Conservation (phyloP, 1,140 invertebrate species). For the Neodiprion virginianus region DNA sequence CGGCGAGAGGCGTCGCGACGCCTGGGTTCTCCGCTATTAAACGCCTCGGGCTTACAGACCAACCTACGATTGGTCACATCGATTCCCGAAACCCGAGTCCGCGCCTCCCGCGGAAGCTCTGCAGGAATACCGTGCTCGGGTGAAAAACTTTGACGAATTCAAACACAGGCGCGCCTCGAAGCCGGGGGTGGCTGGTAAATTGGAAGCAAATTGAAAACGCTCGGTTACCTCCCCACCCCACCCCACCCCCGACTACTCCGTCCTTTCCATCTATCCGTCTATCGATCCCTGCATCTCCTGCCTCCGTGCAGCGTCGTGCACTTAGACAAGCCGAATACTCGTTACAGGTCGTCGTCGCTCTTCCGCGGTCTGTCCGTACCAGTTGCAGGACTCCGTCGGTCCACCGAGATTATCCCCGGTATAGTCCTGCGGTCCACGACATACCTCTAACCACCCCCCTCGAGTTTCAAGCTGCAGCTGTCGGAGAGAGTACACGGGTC, state of each 20-base stretch:
- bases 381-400: too few relatives aligned
- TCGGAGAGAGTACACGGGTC: too few relatives aligned
- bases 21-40: conserved; percentile 5
- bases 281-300: neutral
- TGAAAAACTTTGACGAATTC: neutral
- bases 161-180: neutral
- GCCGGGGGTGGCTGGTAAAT: neutral
- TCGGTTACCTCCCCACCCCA: neutral
- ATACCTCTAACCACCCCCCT: too few relatives aligned
- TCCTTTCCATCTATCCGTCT: neutral
- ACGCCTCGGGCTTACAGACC: neutral
- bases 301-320: neutral
- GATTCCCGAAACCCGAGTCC: conserved; percentile 45
- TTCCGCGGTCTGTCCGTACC: too few relatives aligned
- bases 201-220: conserved; percentile 7
- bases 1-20: neutral
- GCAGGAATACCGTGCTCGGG: conserved; percentile 18
- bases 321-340: too few relatives aligned
- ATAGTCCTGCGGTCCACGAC: too few relatives aligned
- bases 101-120: conserved; percentile 55
- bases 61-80: neutral
- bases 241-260: too few relatives aligned
- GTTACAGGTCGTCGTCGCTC: too few relatives aligned
- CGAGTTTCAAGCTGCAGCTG: too few relatives aligned
- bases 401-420: too few relatives aligned